phyloP scores from a whole-genome alignment of 2,888 invertebrate genomes.

The Drosophila recens region DNA sequence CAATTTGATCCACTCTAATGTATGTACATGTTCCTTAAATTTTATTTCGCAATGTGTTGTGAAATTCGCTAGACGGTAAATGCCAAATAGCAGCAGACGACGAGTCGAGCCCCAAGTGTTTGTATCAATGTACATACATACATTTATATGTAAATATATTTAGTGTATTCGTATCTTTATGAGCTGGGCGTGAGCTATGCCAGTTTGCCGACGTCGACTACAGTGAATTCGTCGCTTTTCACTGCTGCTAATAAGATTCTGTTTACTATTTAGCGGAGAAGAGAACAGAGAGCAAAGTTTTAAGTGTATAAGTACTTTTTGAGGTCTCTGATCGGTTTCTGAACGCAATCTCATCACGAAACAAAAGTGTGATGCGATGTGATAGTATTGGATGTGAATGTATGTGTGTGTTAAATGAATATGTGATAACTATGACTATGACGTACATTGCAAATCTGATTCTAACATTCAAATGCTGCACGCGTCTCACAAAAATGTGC shows the following conservation, averaged over 20 bases:
- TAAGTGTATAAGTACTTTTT: not conserved
- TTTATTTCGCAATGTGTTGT: slow-evolving; percentile 60
- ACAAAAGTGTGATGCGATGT: slow-evolving; percentile 38
- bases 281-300: slow-evolving; percentile 2
- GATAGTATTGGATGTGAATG: not conserved
- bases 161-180: slow-evolving; percentile 57
- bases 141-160: slow-evolving; percentile 8
- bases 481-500: slow-evolving; percentile 23
- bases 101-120: slow-evolving; percentile 50
- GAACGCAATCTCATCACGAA: slow-evolving; percentile 35
- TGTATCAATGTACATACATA: not conserved
- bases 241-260: slow-evolving; percentile 52
- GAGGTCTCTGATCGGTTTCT: slow-evolving; percentile 1
- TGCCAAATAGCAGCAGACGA: slow-evolving; percentile 39
- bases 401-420: not conserved
- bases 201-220: slow-evolving; percentile 29
- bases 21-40: slow-evolving; percentile 11
- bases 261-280: slow-evolving; percentile 40
- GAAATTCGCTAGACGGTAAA: slow-evolving; percentile 38
- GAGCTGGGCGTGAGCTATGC: slow-evolving; percentile 66
- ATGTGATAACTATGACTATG: slow-evolving; percentile 42
- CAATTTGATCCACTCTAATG: no score
- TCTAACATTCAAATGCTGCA: slow-evolving; percentile 30
- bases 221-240: slow-evolving; percentile 15
- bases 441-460: slow-evolving; percentile 44